Conservation (phyloP, 2,797 vertebrate genomes). For the Sebastes baramenuke region DNA sequence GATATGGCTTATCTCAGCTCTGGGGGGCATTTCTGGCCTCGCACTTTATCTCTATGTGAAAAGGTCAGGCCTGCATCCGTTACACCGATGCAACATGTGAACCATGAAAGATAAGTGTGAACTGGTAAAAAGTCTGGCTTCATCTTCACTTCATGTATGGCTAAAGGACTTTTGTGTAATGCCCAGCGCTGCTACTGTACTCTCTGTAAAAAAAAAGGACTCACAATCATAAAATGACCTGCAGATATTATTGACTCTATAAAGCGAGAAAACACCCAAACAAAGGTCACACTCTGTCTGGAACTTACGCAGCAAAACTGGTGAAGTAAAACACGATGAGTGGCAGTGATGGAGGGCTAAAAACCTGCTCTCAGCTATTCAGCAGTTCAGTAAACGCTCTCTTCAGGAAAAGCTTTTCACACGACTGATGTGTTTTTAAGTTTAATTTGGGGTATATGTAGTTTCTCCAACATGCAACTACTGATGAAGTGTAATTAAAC, state of each 20-base stretch:
- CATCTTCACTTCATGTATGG: conserved; percentile 2
- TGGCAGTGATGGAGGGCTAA: conserved; percentile 23
- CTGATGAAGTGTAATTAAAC: neutral
- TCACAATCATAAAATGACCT: conserved; percentile 38
- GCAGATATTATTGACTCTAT: conserved; percentile 21
- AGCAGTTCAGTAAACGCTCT: conserved; percentile 3
- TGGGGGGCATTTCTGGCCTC: conserved; percentile 1
- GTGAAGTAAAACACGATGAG: conserved; percentile 14
- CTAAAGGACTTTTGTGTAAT: neutral
- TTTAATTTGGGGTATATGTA: neutral
- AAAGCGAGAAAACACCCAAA: conserved; percentile 32
- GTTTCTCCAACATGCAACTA: neutral
- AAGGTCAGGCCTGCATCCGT: conserved; percentile 40
- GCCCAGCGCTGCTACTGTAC: neutral
- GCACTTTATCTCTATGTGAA: conserved; percentile 35
- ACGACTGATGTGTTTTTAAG: neutral
- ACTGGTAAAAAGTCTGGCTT: conserved; percentile 13
- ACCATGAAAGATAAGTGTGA: conserved; percentile 21
- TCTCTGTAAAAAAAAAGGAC: neutral
- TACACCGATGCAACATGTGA: conserved; percentile 42
- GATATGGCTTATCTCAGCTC: conserved; percentile 31
- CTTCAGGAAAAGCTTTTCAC: neutral
- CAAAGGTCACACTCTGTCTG: conserved; percentile 52
- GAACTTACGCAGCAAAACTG: conserved; percentile 30
- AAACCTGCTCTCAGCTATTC: conserved; percentile 17